Percentiles rank a stretch among this genome's conserved stretches.
These are phyloP conservation scores for Rhagologus leucostigma DNA, from an alignment of 2,113 vertebrate genomes.

Conservation along the genomic window DNA sequence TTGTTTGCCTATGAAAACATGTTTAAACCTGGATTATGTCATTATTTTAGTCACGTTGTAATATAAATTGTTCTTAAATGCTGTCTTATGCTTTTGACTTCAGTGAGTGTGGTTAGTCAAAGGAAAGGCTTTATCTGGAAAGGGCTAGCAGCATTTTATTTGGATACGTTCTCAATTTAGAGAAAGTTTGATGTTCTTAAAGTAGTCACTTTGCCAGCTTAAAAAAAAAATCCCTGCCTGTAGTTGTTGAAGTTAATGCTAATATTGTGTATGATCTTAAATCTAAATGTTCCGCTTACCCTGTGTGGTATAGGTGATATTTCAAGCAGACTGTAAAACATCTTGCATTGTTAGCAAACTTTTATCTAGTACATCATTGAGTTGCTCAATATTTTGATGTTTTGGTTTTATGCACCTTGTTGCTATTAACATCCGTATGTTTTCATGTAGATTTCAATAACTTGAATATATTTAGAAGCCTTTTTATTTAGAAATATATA, in stretches of 20 bases:
- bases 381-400: constrained; percentile 79
- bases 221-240: constrained; percentile 67
- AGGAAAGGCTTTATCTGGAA: constrained; percentile 70
- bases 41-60: constrained; percentile 73
- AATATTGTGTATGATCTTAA: constrained; percentile 78
- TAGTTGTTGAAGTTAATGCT: constrained; percentile 81
- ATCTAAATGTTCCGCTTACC: constrained; percentile 78
- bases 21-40: constrained; percentile 74
- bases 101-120: constrained; percentile 67
- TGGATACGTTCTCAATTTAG: constrained; percentile 73
- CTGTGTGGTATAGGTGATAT: constrained; percentile 77
- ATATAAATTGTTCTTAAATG: constrained; percentile 71
- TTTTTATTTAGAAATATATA: constrained; percentile 77
- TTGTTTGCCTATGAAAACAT: constrained; percentile 78
- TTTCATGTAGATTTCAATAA: constrained; percentile 78
- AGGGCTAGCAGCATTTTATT: constrained; percentile 75
- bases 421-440: constrained; percentile 79
- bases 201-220: constrained; percentile 74
- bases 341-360: constrained; percentile 75
- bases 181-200: constrained; percentile 71
- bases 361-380: constrained; percentile 74
- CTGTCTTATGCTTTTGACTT: constrained; percentile 73
- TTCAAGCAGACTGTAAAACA: constrained; percentile 75
- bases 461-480: constrained; percentile 78
- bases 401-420: constrained; percentile 86